These are phyloP conservation scores for Malurus alboscapulatus DNA, from an alignment of 2,113 vertebrate species.

Conservation along the genomic window DNA sequence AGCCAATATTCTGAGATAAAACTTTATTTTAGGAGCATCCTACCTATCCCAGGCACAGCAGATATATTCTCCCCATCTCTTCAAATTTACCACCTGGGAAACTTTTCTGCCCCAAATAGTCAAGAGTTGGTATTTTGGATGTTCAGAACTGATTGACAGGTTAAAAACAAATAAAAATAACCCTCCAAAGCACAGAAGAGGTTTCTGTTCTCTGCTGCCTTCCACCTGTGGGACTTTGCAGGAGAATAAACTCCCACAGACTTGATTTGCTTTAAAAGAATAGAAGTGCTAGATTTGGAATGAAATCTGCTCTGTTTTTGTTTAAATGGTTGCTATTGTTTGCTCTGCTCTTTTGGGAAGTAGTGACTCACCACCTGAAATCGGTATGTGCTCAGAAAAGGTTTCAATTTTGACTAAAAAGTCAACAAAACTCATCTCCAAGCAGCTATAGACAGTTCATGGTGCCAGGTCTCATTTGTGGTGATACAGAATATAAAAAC, in stretches of 20 bases:
- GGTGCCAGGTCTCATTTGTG: background rate
- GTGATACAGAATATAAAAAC: background rate
- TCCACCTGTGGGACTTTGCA: background rate
- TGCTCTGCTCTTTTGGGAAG: background rate
- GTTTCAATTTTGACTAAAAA: background rate
- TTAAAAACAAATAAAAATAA: constrained; percentile 37
- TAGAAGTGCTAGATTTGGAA: background rate
- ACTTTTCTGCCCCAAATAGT: background rate
- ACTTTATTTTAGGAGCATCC: background rate
- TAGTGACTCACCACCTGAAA: constrained; percentile 39
- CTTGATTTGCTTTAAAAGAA: background rate
- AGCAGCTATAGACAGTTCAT: background rate
- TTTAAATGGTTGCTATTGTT: constrained; percentile 33
- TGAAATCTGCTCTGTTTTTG: background rate
- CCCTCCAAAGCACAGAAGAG: background rate
- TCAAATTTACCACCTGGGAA: background rate
- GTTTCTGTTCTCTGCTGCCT: constrained; percentile 19
- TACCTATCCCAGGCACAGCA: background rate
- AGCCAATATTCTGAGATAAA: background rate
- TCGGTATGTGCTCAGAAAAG: background rate
- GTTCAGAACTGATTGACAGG: background rate
- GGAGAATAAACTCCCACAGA: background rate
- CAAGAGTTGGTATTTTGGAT: background rate
- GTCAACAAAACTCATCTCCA: background rate
- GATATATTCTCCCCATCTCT: background rate